These are phyloP conservation scores for Diarsia mendica DNA, from an alignment of 2,888 invertebrate species.

Conservation along the genomic window DNA sequence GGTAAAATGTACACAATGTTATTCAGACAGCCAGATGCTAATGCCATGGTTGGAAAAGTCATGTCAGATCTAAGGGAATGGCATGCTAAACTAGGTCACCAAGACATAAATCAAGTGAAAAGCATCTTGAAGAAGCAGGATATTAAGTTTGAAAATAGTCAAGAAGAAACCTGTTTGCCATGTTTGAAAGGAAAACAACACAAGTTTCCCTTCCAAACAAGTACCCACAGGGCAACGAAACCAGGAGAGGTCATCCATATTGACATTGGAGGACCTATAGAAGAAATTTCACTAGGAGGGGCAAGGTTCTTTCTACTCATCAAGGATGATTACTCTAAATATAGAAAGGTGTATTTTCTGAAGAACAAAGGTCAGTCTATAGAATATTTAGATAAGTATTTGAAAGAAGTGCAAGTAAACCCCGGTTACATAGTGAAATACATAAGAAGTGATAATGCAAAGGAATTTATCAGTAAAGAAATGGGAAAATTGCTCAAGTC, in stretches of 20 bases:
- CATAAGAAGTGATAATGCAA: not conserved
- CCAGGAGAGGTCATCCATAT: constrained; percentile 1
- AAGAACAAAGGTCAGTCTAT: too few relatives aligned
- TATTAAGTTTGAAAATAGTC: not conserved
- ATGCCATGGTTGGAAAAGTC: too few relatives aligned
- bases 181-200: not conserved
- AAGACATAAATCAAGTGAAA: too few relatives aligned
- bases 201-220: not conserved
- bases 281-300: not conserved
- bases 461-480: not conserved
- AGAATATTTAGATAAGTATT: too few relatives aligned
- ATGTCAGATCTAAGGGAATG: too few relatives aligned
- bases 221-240: not conserved
- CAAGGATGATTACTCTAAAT: too few relatives aligned
- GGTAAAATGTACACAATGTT: too few relatives aligned
- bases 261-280: constrained; percentile 4
- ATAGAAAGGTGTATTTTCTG: too few relatives aligned
- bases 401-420: too few relatives aligned
- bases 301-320: too few relatives aligned
- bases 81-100: too few relatives aligned
- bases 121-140: not conserved
- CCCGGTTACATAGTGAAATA: constrained; percentile 7
- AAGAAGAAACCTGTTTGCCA: not conserved
- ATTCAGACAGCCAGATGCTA: too few relatives aligned
- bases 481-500: not conserved